Evolutionary conservation across 1,140 invertebrate species (phyloP), one percentile per base, ranked within the genome.

Genomic region (Drosophila simulans): DNA sequence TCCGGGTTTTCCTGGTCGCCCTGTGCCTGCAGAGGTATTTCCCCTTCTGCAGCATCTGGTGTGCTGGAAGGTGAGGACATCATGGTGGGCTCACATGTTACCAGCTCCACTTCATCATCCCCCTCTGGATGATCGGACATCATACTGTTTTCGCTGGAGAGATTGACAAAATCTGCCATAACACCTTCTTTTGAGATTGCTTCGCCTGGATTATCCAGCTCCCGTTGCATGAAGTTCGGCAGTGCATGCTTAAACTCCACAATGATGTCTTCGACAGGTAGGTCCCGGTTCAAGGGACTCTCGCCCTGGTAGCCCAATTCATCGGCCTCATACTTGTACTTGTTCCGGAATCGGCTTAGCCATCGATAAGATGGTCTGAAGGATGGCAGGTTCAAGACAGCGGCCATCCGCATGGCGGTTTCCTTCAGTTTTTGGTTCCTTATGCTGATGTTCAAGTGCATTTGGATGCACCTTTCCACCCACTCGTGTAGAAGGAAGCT

Each of bases 221-320:
- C 90, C 22, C 84, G 84, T 49, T 91, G 90, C 90, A 91, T 91
- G 13, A 91, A 91, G 66, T 90, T 91, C 3, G 90, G 90, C 48
- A 91, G 34, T 0, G 81, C 60, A 22, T 86, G 73, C 53, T 91
- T 91, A 25, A 82, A 91, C 60, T 91, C 90, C 3, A 91, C 85
- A 35, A 91, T 91, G 10, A 91, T 91, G 43, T 91, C 86, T 17
- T 91, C 90, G 20, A 91, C 83, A 0, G 86, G 72, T 20, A 91
- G 35, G 12, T 70, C 72, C 15, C 71, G 73, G 1, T 43, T 25
- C 0, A 89, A 22, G 10, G 77, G 56, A 56, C 51, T 54, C 4
- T 52, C 10, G 12, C 78, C 79, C 15, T 64, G 70, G 31, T 77
- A 81, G 7, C 86, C 90, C 65, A 91, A 46, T 39, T 91, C 90